Percentiles rank a stretch among this genome's conserved stretches.
These are phyloP conservation scores for Tokudaia tokunoshimensis DNA, from an alignment of 2,797 vertebrate species.

Conservation along the genomic window DNA sequence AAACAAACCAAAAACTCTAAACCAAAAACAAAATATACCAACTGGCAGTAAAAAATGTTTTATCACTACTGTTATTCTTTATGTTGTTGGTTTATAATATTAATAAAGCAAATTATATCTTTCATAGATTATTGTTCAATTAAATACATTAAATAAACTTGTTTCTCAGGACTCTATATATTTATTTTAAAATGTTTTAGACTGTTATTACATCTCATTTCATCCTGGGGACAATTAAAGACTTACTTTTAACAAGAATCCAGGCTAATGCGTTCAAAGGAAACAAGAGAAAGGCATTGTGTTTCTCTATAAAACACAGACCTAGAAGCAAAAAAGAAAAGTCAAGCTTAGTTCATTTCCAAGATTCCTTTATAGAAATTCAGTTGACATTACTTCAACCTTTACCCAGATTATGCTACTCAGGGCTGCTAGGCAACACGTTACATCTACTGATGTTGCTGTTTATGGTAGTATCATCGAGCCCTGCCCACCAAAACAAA, in stretches of 20 bases:
- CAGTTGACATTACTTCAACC: constrained; percentile 47
- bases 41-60: background rate
- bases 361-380: constrained; percentile 35
- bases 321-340: constrained; percentile 48
- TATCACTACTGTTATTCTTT: background rate
- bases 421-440: constrained; percentile 19
- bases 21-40: background rate
- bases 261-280: background rate
- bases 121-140: constrained; percentile 23
- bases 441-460: constrained; percentile 17
- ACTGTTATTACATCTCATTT: constrained; percentile 38
- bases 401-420: constrained; percentile 53
- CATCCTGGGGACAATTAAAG: constrained; percentile 22
- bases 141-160: constrained; percentile 47
- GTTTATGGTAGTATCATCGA: constrained; percentile 28
- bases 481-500: background rate
- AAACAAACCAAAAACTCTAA: background rate
- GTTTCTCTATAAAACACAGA: constrained; percentile 10
- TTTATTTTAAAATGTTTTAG: constrained; percentile 55
- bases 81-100: constrained; percentile 3
- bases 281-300: constrained; percentile 49
- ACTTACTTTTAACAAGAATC: constrained; percentile 35
- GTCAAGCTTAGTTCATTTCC: constrained; percentile 14
- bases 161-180: constrained; percentile 32
- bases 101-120: constrained; percentile 41